Conservation (phyloP, 2,888 invertebrate genomes). For the Sinohyriopsis cumingii region DNA sequence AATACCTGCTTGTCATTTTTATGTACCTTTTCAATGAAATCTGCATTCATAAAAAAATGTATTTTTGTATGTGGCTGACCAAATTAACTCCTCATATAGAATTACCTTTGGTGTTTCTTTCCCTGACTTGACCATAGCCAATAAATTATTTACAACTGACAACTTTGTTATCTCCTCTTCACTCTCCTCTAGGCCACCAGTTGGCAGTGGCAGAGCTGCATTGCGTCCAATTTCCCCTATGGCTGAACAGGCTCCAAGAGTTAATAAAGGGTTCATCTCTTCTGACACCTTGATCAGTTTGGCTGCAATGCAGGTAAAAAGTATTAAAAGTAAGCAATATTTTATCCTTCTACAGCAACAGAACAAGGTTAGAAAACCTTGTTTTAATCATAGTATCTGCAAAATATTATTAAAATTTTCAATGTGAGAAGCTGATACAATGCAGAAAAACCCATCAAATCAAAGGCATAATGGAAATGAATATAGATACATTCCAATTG, state of each 20-base stretch:
- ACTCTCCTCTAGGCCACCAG: conserved; percentile 70
- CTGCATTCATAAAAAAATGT: too few species aligned
- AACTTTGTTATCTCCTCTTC: conserved; percentile 76
- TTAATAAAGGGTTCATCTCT: conserved; percentile 44
- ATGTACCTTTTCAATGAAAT: too few species aligned
- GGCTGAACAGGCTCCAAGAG: conserved; percentile 77
- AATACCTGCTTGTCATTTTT: too few species aligned
- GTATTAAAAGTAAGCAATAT: background rate
- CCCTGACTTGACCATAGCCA: conserved; percentile 78
- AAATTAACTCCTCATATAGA: background rate
- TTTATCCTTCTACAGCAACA: background rate
- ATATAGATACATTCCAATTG: too few species aligned
- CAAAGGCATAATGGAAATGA: too few species aligned
- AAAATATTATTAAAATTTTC: too few species aligned
- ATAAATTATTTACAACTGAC: conserved; percentile 80
- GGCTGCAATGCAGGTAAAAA: conserved; percentile 30
- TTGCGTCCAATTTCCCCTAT: conserved; percentile 81
- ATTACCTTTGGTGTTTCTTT: conserved; percentile 63
- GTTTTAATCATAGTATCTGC: background rate
- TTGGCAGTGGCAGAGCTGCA: conserved; percentile 79
- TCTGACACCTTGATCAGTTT: conserved; percentile 43
- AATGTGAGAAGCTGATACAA: too few species aligned
- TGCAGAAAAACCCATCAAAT: too few species aligned
- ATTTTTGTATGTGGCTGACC: too few species aligned
- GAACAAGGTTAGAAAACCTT: background rate